phyloP scores from a whole-genome alignment of 2,888 invertebrate species.

The Xylota segnis region DNA sequence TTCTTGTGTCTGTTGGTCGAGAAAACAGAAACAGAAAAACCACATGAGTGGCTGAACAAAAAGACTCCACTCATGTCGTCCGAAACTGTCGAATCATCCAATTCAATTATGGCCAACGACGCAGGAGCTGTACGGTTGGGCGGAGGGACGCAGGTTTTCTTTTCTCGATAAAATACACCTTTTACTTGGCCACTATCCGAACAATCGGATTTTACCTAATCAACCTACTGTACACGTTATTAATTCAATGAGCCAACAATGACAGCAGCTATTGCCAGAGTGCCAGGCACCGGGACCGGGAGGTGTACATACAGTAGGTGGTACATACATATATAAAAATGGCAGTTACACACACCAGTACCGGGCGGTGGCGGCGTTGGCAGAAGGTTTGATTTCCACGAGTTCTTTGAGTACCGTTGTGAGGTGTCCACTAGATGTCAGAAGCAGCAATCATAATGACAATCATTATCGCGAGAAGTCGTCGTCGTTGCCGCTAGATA shows the following conservation, averaged over 20 bases:
- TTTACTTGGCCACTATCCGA: conserved; percentile 60
- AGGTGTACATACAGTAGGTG: too few relatives aligned
- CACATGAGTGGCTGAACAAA: conserved; percentile 6
- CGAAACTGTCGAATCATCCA: conserved; percentile 69
- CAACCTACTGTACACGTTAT: conserved; percentile 61
- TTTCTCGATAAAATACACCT: conserved; percentile 27
- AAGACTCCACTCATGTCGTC: conserved; percentile 50
- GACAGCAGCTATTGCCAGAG: conserved; percentile 23
- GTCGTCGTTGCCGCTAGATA: conserved; percentile 20
- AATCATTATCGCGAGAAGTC: conserved; percentile 52
- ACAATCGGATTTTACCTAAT: conserved; percentile 70
- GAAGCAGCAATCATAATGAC: conserved; percentile 63
- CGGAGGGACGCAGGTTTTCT: conserved; percentile 4
- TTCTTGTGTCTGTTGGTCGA: conserved; percentile 1
- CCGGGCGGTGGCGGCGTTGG: background rate
- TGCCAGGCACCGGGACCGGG: background rate
- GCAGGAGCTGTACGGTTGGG: conserved; percentile 4
- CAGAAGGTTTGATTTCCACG: conserved; percentile 23
- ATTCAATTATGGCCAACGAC: conserved; percentile 55
- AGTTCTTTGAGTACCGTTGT: conserved; percentile 55
- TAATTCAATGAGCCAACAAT: conserved; percentile 60
- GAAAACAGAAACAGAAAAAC: conserved; percentile 20
- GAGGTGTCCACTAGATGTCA: conserved; percentile 59
- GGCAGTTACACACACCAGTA: conserved; percentile 10
- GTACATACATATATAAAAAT: conserved; percentile 31